These are phyloP conservation scores for Machimus rusticus DNA, from an alignment of 2,888 invertebrate species.

Conservation along the genomic window DNA sequence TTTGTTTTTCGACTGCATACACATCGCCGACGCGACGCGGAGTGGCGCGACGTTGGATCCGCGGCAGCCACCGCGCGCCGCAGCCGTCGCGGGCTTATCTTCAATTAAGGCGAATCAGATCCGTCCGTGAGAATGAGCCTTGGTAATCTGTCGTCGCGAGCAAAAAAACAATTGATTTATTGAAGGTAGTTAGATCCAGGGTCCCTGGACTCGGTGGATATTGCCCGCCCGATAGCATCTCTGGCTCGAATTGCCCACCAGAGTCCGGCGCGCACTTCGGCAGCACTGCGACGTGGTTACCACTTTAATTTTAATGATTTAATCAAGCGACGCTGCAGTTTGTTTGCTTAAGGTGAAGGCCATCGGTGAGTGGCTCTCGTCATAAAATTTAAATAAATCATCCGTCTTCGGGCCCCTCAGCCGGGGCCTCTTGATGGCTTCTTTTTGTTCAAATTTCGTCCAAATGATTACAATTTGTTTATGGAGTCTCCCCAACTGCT, in stretches of 20 bases:
- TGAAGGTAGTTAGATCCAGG: conserved; percentile 28
- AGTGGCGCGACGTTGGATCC: not conserved
- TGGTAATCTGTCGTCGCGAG: conserved; percentile 29
- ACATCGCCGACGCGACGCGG: not conserved
- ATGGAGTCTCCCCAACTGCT: not conserved
- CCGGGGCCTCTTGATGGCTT: not conserved
- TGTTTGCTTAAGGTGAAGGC: conserved; percentile 15
- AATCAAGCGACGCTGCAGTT: conserved; percentile 31
- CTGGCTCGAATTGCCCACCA: not conserved
- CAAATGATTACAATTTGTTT: not conserved
- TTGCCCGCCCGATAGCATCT: conserved; percentile 6
- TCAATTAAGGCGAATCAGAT: conserved; percentile 29
- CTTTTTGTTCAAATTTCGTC: not conserved
- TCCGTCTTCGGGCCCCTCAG: not conserved
- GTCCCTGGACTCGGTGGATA: not conserved
- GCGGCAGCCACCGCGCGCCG: not conserved
- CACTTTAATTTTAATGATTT: conserved; percentile 31
- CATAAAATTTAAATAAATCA: conserved; percentile 15
- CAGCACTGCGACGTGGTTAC: not conserved
- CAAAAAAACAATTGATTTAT: conserved; percentile 34
- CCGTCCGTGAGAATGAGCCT: conserved; percentile 24
- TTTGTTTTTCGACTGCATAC: conserved; percentile 29
- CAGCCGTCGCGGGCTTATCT: not conserved
- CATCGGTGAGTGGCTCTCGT: not conserved
- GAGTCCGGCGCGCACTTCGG: not conserved